Evolutionary conservation across 2,888 invertebrate genomes (phyloP).

Genomic region (Chrysotoxum bicinctum): DNA sequence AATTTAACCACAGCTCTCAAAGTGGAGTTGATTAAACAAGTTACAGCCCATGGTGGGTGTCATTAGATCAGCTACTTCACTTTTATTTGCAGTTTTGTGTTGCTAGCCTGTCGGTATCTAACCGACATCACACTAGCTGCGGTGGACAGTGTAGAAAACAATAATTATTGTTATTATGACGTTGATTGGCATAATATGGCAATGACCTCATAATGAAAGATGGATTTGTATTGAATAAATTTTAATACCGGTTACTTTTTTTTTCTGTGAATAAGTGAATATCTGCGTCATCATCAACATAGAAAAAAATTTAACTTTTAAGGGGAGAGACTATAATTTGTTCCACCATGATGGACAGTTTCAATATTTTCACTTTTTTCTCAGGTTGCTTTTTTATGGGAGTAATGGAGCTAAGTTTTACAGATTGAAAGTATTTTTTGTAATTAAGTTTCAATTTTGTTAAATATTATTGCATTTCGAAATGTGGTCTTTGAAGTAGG

Average conservation of each 20-base stretch:
- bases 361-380: constrained; percentile 43
- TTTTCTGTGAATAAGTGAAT: background rate
- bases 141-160: constrained; percentile 2
- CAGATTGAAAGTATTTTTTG: too few species aligned
- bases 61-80: constrained; percentile 64
- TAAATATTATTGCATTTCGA: too few species aligned
- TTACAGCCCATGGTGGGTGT: constrained; percentile 66
- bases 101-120: too few species aligned
- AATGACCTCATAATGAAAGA: constrained; percentile 64
- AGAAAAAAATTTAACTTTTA: background rate
- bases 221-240: constrained; percentile 32
- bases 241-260: constrained; percentile 47
- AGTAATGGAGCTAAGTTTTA: too few species aligned
- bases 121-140: background rate
- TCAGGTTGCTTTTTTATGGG: too few species aligned
- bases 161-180: constrained; percentile 51
- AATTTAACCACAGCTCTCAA: constrained; percentile 43
- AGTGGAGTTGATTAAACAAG: constrained; percentile 63
- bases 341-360: constrained; percentile 43
- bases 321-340: constrained; percentile 26
- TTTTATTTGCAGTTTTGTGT: constrained; percentile 26
- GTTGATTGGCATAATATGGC: constrained; percentile 50
- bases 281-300: constrained; percentile 27
- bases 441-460: too few species aligned
- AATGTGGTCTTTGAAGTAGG: too few species aligned